Evolutionary conservation across 2,888 invertebrate species (phyloP).

Genomic region (Eueremaeus valkanovi): DNA sequence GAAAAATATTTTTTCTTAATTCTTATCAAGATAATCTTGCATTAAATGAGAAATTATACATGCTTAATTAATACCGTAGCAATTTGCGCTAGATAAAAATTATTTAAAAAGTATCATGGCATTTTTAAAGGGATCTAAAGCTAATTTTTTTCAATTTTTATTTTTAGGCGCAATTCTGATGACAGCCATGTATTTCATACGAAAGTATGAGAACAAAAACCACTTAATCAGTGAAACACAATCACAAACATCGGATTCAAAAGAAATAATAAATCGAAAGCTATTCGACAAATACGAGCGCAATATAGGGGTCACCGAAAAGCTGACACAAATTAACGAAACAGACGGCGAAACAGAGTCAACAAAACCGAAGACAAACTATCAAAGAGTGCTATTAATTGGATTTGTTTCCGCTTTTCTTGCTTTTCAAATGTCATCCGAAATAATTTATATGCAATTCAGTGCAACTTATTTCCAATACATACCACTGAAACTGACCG

Average conservation of each 20-base stretch:
- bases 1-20: too few species aligned
- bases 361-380: background rate
- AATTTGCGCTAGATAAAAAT: too few species aligned
- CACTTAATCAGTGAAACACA: background rate
- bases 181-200: background rate
- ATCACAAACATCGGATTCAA: background rate
- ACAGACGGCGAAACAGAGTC: background rate
- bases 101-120: too few species aligned
- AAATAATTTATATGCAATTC: background rate
- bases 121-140: too few species aligned
- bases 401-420: background rate
- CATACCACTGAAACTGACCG: background rate
- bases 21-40: too few species aligned
- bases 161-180: background rate
- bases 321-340: background rate
- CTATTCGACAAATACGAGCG: background rate
- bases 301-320: background rate
- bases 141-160: background rate
- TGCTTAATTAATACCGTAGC: too few species aligned
- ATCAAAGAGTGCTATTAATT: background rate
- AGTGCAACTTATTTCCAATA: constrained; percentile 11
- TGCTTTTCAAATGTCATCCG: background rate
- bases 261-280: background rate
- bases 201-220: background rate
- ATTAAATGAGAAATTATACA: too few species aligned